phyloP scores from a whole-genome alignment of 2,888 invertebrate species.

The Andrena bucephala region DNA sequence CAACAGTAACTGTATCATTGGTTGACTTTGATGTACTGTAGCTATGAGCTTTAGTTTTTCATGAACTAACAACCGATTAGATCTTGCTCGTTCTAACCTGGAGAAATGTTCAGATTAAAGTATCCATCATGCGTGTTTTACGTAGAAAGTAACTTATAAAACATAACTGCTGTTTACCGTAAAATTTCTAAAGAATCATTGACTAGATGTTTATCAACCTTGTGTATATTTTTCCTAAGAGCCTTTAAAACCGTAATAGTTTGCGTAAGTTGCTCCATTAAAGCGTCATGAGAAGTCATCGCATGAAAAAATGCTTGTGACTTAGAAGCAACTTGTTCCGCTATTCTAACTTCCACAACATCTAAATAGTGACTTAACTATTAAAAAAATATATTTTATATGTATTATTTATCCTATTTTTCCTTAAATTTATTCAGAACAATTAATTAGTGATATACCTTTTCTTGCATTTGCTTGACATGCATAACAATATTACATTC shows the following conservation, averaged over 20 bases:
- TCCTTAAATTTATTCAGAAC: background rate
- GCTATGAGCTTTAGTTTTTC: constrained; percentile 95
- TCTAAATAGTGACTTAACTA: constrained; percentile 96
- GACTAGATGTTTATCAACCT: constrained; percentile 92
- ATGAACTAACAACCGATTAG: constrained; percentile 89
- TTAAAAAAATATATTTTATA: constrained; percentile 51
- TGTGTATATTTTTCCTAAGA: constrained; percentile 91
- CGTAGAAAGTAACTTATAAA: background rate
- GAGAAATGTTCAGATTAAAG: constrained; percentile 17
- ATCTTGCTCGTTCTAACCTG: constrained; percentile 88
- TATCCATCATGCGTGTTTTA: background rate
- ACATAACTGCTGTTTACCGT: constrained; percentile 70
- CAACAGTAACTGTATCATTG: constrained; percentile 96
- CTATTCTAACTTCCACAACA: constrained; percentile 97
- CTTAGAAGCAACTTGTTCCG: constrained; percentile 96
- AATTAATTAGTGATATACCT: constrained; percentile 84
- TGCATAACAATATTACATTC: constrained; percentile 79
- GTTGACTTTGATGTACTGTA: constrained; percentile 98
- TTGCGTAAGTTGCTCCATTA: constrained; percentile 97
- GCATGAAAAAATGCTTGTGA: constrained; percentile 99
- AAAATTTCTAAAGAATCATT: constrained; percentile 92
- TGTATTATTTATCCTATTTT: constrained; percentile 15
- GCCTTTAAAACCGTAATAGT: constrained; percentile 92
- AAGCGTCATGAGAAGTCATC: constrained; percentile 98
- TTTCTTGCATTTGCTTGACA: constrained; percentile 92